Evolutionary conservation across 1,140 invertebrate species (phyloP), one percentile per base, ranked within the genome.

Genomic region (Spodoptera frugiperda): DNA sequence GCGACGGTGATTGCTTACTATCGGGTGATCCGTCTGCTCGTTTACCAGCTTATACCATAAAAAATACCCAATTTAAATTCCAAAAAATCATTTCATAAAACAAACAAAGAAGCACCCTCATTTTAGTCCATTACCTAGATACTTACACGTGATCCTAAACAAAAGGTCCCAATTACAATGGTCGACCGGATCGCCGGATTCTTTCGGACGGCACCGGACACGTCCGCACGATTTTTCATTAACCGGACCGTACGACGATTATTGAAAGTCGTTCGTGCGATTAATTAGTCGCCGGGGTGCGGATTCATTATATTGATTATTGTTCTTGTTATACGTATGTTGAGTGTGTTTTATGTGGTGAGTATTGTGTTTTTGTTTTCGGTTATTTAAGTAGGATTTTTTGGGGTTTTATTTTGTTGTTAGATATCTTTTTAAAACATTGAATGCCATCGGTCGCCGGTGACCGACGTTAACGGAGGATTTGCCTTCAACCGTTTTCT

Each of bases 211-310:
- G 79, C 80, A 81, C 57, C 76, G 79, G 57, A 77, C 15, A 76
- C 85, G 85, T 90, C 87, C 88, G 90, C 83, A 49, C 85, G 80
- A 91, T 91, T 91, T 91, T 90, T 91, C 89, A 90, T 89, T 88
- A 91, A 89, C 84, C 84, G 81, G 74, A 86, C 76, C 83, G 82
- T 82, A 68, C 68, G 79, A 54, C 79, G 82, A 84, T 87, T 86
- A 89, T 89, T 90, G 86, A 85, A 82, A 86, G 78, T 80, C 78
- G 82, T 70, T 89, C 87, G 82, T 82, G 83, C 87, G 89, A 83
- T 80, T 91, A 91, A 91, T 91, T 90, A 90, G 90, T 89, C 87
- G 87, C 84, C 87, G 84, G 82, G 73, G 46, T 55, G 85, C 86
- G 85, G 76, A 86, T 86, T 90, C 84, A 88, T 90, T 86, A 81